A percentile compares a stretch with the other conserved stretches of the same genome.
Evolutionary conservation across 2,113 vertebrate genomes (phyloP).

Genomic region (Ceyx cyanopectus): DNA sequence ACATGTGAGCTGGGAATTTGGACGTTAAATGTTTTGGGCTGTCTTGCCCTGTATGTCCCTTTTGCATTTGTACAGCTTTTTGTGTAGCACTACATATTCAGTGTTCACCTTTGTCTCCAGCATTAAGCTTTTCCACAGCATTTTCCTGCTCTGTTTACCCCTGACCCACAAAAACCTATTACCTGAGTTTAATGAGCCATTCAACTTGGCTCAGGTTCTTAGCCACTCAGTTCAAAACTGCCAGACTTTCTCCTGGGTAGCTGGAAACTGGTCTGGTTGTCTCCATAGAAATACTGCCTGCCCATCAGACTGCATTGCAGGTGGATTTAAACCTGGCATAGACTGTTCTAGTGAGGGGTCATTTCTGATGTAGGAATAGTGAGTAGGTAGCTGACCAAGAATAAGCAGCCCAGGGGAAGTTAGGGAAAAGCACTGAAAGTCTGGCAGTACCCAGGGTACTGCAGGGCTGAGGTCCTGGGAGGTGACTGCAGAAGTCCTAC

Average conservation of each 20-base stretch:
- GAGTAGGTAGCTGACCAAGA: neutral
- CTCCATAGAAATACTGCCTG: neutral
- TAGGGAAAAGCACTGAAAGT: neutral
- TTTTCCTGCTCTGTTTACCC: neutral
- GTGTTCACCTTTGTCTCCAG: neutral
- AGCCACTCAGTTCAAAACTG: neutral
- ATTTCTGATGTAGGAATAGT: neutral
- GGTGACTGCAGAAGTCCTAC: neutral
- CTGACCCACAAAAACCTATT: neutral
- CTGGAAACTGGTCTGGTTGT: neutral
- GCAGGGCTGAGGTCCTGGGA: neutral
- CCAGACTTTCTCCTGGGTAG: neutral
- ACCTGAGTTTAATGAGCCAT: constrained; percentile 1
- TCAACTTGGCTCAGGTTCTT: neutral
- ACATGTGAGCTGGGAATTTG: neutral
- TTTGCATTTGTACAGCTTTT: neutral
- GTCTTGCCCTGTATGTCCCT: neutral
- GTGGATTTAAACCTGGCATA: neutral
- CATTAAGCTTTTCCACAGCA: neutral
- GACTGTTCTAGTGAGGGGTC: neutral
- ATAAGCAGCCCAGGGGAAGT: neutral
- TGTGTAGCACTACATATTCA: neutral
- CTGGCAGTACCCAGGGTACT: neutral
- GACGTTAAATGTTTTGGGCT: neutral
- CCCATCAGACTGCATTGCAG: neutral